These are phyloP conservation scores for Gadopsis bispinosus DNA, from an alignment of 2,797 vertebrate genomes.

Conservation along the genomic window DNA sequence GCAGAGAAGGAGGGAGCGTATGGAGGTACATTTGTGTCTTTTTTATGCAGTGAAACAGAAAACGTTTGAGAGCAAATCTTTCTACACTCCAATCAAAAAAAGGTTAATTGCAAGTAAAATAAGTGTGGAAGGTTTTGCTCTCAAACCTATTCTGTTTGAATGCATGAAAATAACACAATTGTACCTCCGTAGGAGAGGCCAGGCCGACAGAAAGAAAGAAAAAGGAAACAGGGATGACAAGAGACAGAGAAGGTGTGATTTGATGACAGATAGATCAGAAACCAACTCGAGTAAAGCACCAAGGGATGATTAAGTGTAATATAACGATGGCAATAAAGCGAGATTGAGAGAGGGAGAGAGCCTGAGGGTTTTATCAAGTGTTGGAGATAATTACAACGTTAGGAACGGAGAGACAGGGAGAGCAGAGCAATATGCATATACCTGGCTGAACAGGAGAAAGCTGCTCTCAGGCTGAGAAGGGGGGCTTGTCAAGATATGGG, in stretches of 20 bases:
- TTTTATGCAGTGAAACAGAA: too few relatives aligned
- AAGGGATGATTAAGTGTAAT: constrained; percentile 62
- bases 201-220: neutral
- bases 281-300: constrained; percentile 16
- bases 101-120: too few relatives aligned
- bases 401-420: constrained; percentile 39
- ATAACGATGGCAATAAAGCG: constrained; percentile 64
- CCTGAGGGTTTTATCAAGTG: constrained; percentile 61
- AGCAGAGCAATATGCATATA: constrained; percentile 28
- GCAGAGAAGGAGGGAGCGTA: neutral
- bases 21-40: too few relatives aligned
- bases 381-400: constrained; percentile 61
- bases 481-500: constrained; percentile 24
- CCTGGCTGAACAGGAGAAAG: constrained; percentile 42
- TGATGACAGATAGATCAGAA: constrained; percentile 29
- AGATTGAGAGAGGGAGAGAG: constrained; percentile 69
- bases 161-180: too few relatives aligned
- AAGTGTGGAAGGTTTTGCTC: too few relatives aligned
- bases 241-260: neutral
- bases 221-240: neutral
- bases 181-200: too few relatives aligned
- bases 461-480: constrained; percentile 13
- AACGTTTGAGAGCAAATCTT: too few relatives aligned
- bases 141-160: too few relatives aligned
- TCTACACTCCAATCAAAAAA: too few relatives aligned